phyloP scores from a whole-genome alignment of 2,888 invertebrate genomes.

The Nomada goodeniana region DNA sequence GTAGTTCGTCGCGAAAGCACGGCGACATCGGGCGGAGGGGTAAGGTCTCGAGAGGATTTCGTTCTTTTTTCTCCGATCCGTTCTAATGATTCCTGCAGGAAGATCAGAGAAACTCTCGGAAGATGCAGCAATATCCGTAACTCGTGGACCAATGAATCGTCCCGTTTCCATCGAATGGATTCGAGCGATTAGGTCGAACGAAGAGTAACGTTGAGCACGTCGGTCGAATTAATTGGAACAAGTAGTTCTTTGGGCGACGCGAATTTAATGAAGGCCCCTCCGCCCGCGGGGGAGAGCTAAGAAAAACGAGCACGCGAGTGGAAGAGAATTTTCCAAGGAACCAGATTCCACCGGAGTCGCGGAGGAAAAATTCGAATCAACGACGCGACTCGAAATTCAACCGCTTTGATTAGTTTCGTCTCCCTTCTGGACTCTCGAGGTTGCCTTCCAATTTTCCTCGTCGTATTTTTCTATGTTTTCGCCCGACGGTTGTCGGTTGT shows the following conservation, averaged over 20 bases:
- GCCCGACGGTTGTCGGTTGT: slow-evolving; percentile 11
- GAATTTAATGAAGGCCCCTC: slow-evolving; percentile 35
- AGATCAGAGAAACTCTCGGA: background rate
- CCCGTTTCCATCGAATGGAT: slow-evolving; percentile 1
- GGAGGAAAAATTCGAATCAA: slow-evolving; percentile 11
- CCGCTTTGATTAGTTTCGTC: background rate
- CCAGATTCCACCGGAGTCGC: background rate
- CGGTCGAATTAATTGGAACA: slow-evolving; percentile 41
- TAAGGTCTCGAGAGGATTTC: background rate
- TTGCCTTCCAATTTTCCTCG: background rate
- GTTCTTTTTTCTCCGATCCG: background rate
- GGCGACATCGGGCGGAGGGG: too few species aligned
- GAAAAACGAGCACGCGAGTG: background rate
- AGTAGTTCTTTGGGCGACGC: slow-evolving; percentile 9
- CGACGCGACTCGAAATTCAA: slow-evolving; percentile 21
- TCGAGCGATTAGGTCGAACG: slow-evolving; percentile 27
- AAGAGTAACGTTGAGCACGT: slow-evolving; percentile 28
- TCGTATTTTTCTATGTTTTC: background rate
- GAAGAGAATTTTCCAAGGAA: background rate
- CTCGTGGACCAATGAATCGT: slow-evolving; percentile 2
- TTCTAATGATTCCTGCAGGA: background rate
- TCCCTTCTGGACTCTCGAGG: background rate
- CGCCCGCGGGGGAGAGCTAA: background rate
- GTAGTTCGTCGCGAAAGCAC: too few species aligned
- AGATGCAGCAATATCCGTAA: background rate